phyloP scores from a whole-genome alignment of 53 echinoderm and acorn worm genomes.

The Henricia sp. region DNA sequence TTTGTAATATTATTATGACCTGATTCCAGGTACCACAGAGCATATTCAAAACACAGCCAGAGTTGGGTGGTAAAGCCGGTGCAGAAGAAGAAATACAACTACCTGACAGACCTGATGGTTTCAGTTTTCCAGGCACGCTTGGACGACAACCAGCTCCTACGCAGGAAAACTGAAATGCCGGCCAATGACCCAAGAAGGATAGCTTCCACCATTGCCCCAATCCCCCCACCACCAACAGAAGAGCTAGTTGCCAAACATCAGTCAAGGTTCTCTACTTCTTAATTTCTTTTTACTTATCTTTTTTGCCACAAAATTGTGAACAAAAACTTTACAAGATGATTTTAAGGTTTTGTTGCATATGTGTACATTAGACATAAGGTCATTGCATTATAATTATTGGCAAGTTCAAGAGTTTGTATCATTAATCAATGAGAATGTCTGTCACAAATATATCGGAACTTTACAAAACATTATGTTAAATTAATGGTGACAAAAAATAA shows the following conservation, averaged over 20 bases:
- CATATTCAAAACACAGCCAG: constrained; percentile 11
- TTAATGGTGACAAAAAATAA: too few relatives aligned
- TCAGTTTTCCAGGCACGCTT: neutral
- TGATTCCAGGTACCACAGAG: constrained; percentile 34
- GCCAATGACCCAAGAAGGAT: neutral
- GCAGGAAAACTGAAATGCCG: neutral
- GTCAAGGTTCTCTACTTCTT: neutral
- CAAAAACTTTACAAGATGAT: too few relatives aligned
- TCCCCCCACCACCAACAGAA: constrained; percentile 26
- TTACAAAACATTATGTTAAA: too few relatives aligned
- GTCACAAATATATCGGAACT: too few relatives aligned
- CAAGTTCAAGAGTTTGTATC: too few relatives aligned
- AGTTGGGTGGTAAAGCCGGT: constrained; percentile 31
- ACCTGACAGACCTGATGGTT: neutral
- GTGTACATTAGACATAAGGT: too few relatives aligned
- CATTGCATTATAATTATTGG: too few relatives aligned
- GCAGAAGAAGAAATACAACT: neutral
- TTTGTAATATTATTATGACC: too few relatives aligned
- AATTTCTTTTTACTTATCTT: too few relatives aligned
- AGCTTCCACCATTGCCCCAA: constrained; percentile 6
- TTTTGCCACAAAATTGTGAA: too few relatives aligned
- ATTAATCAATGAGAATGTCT: too few relatives aligned
- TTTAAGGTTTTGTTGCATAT: too few relatives aligned
- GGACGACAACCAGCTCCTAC: neutral
- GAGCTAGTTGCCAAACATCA: neutral